Percentiles rank a stretch among this genome's conserved stretches.
phyloP scores from a whole-genome alignment of 1,140 invertebrate species.

The Homarus americanus region DNA sequence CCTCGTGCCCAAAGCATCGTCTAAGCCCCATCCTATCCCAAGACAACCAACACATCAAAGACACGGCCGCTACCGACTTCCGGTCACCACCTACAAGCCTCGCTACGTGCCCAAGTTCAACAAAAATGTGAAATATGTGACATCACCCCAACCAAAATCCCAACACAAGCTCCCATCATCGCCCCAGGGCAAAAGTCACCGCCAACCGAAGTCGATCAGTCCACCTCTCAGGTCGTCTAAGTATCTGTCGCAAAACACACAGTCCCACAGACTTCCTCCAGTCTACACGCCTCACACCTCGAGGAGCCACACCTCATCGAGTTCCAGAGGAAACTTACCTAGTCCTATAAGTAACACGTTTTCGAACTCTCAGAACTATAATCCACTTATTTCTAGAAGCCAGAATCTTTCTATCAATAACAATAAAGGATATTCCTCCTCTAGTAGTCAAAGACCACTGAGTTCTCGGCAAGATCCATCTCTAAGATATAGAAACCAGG shows the following conservation, averaged over 20 bases:
- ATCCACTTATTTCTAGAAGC: background rate
- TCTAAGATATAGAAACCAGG: background rate
- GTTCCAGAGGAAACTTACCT: no score
- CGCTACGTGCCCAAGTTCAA: constrained; percentile 5
- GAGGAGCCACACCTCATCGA: background rate
- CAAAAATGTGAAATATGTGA: constrained; percentile 1
- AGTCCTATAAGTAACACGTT: background rate
- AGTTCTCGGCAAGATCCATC: background rate
- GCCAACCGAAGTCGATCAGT: background rate
- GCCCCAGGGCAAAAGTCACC: background rate
- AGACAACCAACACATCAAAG: background rate
- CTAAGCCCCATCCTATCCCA: background rate
- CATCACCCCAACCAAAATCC: background rate
- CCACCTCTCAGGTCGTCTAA: background rate
- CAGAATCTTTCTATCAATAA: background rate
- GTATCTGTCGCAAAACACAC: background rate
- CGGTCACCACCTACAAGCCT: constrained; percentile 51
- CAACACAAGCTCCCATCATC: background rate
- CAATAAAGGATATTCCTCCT: background rate
- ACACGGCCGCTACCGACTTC: no score
- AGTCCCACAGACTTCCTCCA: background rate
- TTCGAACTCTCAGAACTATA: background rate
- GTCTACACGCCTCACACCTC: background rate
- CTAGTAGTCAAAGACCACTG: background rate
- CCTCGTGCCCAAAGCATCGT: constrained; percentile 15